A percentile compares a stretch with the other conserved stretches of the same genome.
Evolutionary conservation across 2,888 invertebrate genomes (phyloP).

Genomic region (Sarcophaga caerulescens): DNA sequence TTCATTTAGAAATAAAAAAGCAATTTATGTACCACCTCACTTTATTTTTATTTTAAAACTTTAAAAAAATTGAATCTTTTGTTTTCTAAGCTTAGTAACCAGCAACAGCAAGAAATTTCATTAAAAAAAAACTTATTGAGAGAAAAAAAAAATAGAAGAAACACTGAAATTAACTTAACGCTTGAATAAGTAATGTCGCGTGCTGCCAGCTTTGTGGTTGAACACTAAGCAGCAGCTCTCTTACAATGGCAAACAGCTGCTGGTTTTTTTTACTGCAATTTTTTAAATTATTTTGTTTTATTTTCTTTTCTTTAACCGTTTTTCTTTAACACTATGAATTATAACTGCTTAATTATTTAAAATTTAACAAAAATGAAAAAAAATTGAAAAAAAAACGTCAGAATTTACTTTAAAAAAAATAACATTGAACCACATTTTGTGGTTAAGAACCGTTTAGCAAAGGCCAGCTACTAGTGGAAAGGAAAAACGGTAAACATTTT

Average conservation of each 20-base stretch:
- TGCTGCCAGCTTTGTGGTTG: conserved; percentile 58
- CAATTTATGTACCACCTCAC: too few relatives aligned
- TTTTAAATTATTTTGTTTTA: conserved; percentile 28
- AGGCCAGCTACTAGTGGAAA: background rate
- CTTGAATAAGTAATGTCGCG: conserved; percentile 71
- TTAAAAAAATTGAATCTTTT: too few relatives aligned
- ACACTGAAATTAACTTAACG: conserved; percentile 58
- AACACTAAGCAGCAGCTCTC: conserved; percentile 24
- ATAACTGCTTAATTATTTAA: conserved; percentile 15
- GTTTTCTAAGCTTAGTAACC: too few relatives aligned
- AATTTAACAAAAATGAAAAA: background rate
- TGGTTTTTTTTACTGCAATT: conserved; percentile 6
- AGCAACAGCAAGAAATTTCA: too few relatives aligned
- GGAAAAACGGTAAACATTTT: too few relatives aligned
- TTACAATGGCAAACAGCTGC: conserved; percentile 21
- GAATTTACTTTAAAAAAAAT: background rate
- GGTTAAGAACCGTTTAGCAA: background rate
- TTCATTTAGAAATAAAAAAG: too few relatives aligned
- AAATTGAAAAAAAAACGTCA: background rate
- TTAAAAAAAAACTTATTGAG: background rate
- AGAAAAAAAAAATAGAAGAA: background rate
- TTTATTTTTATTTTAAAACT: too few relatives aligned
- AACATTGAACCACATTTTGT: conserved; percentile 15
- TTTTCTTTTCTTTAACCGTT: conserved; percentile 18
- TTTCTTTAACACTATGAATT: conserved; percentile 4